Base-by-base conservation (phyloP, 1,140 invertebrate genomes). In the Drosophila sp. region DNA sequence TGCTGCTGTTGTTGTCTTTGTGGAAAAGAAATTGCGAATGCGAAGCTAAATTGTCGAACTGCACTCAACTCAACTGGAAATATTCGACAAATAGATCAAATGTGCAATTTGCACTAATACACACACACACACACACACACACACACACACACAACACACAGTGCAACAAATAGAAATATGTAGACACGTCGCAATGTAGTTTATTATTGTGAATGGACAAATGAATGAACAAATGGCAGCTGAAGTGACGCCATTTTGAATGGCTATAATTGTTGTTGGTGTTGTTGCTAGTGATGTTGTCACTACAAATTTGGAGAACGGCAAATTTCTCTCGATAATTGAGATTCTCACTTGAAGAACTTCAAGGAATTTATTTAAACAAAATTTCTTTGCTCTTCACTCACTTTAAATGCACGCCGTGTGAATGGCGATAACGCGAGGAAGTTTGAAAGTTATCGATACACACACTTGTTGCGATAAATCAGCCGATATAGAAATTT, bases 61-160 rank as follows among this genome's bases (percentile, higher is more conserved):
- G 45, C 34, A 50, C 59, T 32, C 45, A 72, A 72, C 62, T 79
- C 62, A 65, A 77, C 79, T 74, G 79, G 79, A 82, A 78, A 78
- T 83, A 62, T 79, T 83, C 67, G 66, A 78, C 67, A 83, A 83
- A 76, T 72, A 82, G 76, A 80, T 78, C 70, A 76, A 76, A 64
- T 72, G 59, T 50, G 78, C 48, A 62, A 67, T 67, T 67, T 66
- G 46, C 62, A 43, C 34, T 43, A 29, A 14, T 25, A 41, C 21
- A 48, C 18, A 11, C 41, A 43, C 56, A 11, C 25, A 9, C 38
- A 11, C 54, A 9, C 8, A 25, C n/a, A n/a, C 14, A 2, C 41
- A 7, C 48, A 54, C 32, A 21, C 21, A 27, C 21, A 29, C 58
- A 36, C 18, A 11, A 18, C 58, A 36, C 18, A 11, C 18, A 16